Conservation (phyloP, 35 echinoderm and acorn worm species). For the Apostichopus californicus region DNA sequence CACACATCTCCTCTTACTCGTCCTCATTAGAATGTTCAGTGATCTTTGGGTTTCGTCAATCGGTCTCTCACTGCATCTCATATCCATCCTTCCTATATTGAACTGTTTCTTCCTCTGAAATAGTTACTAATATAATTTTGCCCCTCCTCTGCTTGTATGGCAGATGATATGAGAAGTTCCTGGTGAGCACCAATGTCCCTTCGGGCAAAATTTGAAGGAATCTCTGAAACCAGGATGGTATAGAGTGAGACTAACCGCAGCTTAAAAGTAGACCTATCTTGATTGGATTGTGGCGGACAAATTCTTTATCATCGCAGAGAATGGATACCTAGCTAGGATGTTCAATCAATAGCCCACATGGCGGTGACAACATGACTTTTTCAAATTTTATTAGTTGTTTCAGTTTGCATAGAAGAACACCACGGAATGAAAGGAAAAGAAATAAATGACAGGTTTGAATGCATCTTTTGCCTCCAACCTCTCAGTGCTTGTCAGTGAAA, state of each 20-base stretch:
- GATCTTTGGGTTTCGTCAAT: no score
- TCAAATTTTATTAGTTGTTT: background rate
- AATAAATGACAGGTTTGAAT: no score
- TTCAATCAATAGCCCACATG: background rate
- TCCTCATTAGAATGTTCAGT: background rate
- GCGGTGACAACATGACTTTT: background rate
- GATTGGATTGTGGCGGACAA: background rate
- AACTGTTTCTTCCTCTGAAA: background rate
- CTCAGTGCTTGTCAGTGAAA: no score
- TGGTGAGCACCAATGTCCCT: constrained; percentile 22
- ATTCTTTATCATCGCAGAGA: background rate
- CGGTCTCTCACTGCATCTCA: background rate
- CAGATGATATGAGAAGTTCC: background rate
- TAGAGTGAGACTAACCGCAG: background rate
- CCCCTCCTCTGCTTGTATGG: background rate
- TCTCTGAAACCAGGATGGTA: background rate
- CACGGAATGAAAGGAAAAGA: no score
- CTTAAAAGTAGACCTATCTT: background rate
- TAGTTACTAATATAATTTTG: background rate
- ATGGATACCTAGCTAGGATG: background rate
- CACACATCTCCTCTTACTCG: background rate
- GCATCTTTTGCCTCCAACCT: no score
- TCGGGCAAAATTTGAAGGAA: constrained; percentile 18
- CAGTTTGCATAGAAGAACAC: no score
- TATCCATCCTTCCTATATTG: background rate